Evolutionary conservation across 2,797 vertebrate species (phyloP), one percentile per base, ranked within the genome.

Genomic region (Ctenosaura bakeri): DNA sequence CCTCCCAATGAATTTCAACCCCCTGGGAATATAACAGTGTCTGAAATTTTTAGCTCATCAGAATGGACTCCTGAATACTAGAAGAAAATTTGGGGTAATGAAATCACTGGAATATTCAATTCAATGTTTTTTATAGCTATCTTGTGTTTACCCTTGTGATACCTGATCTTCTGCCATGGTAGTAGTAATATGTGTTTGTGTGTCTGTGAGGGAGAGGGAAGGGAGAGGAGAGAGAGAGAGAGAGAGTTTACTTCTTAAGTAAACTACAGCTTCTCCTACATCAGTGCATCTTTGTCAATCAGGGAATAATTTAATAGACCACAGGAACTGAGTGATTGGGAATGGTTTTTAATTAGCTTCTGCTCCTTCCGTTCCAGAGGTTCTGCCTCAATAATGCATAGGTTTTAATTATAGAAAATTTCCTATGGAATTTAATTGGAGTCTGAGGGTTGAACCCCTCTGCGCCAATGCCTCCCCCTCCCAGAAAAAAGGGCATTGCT

Each of bases 381-480:
- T 13, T 13, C 32, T 85, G 6, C 87, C 88, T 90, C 78, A 62
- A 82, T 90, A 89, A 92, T 90, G 82, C 81, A 90, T 54, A 84
- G 64, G 69, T 64, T 89, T 94, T 94, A 90, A 87, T 91, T 93
- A 91, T 79, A 80, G 50, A 8, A 86, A 89, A 83, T 87, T 83
- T 88, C 87, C 90, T 79, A n/a, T 85, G 54, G 62, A 69, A 91
- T 91, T 93, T 95, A 93, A 94, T 92, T n/a, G 87, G 74, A 71
- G 92, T 18, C 86, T 1, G 6, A 85, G 32, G 0, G 81, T 85
- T 2, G 0, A 80, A 46, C 84, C 42, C 59, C 76, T 77, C 13
- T 73, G 66, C 26, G 56, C 74, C 91, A 50, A 79, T 71, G 77
- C 83, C 76, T 32, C 62, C 10, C 62, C 62, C 29, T 9, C 29